Conservation (phyloP, 2,797 vertebrate species). For the Danionella dracula region DNA sequence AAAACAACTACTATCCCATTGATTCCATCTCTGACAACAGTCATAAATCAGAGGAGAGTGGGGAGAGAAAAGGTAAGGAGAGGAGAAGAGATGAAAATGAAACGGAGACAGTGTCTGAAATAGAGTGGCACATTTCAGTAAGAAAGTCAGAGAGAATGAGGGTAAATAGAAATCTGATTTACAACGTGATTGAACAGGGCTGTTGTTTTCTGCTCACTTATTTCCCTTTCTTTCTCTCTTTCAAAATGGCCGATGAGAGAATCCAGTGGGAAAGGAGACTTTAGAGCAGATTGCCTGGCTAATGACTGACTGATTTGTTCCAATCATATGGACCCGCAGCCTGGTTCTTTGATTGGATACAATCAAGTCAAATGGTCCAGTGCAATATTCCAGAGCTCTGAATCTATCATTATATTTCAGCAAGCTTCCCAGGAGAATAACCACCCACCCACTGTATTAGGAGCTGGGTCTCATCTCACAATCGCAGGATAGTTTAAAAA, state of each 20-base stretch:
- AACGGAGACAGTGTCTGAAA: conserved; percentile 12
- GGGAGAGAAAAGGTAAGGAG: conserved; percentile 34
- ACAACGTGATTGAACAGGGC: conserved; percentile 12
- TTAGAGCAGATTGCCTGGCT: conserved; percentile 46
- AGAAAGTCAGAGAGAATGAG: conserved; percentile 33
- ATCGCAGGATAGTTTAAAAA: conserved; percentile 6
- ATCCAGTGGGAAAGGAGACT: conserved; percentile 39
- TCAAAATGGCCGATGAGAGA: conserved; percentile 5
- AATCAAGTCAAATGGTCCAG: conserved; percentile 48
- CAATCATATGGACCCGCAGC: conserved; percentile 47
- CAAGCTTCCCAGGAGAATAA: conserved; percentile 20
- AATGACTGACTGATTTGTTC: conserved; percentile 46
- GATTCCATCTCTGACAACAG: conserved; percentile 70
- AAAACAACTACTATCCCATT: conserved; percentile 77
- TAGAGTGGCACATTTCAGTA: neutral
- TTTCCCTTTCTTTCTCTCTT: conserved; percentile 9
- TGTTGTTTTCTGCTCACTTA: conserved; percentile 17
- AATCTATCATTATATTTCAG: conserved; percentile 37
- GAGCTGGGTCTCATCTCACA: neutral
- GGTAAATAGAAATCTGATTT: conserved; percentile 34
- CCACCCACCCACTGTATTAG: conserved; percentile 9
- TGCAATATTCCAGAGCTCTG: conserved; percentile 24
- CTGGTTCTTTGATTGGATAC: conserved; percentile 45
- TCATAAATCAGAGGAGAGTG: conserved; percentile 68
- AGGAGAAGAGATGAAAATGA: neutral